Evolutionary conservation across 2,113 vertebrate genomes (phyloP).

Genomic region (Heterotilapia buettikoferi): DNA sequence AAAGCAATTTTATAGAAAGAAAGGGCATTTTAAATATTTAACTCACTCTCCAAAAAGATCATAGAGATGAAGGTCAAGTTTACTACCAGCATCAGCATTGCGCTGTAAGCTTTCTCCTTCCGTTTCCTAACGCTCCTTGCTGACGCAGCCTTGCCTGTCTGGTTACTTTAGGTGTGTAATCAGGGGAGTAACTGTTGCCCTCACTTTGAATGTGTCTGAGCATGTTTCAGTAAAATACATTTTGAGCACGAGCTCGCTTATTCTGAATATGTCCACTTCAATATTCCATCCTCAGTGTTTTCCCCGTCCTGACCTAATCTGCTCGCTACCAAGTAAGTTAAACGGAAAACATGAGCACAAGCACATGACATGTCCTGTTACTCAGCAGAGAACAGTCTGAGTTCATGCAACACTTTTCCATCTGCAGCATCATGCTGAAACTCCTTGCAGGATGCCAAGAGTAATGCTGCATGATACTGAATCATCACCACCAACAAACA

Average conservation of each 20-base stretch:
- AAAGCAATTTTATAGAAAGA: neutral
- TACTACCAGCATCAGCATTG: neutral
- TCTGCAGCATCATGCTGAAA: neutral
- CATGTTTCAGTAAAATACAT: neutral
- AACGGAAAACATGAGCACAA: neutral
- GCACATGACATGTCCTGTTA: neutral
- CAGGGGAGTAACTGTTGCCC: neutral
- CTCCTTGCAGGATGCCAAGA: neutral
- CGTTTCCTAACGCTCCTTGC: neutral
- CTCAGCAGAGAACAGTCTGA: neutral
- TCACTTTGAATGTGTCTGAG: neutral
- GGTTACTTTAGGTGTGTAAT: neutral
- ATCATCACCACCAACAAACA: slow-evolving; percentile 30
- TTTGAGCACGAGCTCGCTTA: neutral
- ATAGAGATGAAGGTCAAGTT: neutral
- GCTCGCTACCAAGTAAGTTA: neutral
- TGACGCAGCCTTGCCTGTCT: neutral
- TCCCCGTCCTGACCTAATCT: neutral
- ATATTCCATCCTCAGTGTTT: neutral
- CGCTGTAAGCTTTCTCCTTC: neutral
- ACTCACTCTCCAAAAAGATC: neutral
- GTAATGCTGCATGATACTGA: slow-evolving; percentile 6
- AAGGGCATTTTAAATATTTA: neutral
- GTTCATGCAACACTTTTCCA: neutral
- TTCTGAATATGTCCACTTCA: neutral